phyloP scores from a whole-genome alignment of 2,888 invertebrate genomes.

The Drosophila mayaguana region DNA sequence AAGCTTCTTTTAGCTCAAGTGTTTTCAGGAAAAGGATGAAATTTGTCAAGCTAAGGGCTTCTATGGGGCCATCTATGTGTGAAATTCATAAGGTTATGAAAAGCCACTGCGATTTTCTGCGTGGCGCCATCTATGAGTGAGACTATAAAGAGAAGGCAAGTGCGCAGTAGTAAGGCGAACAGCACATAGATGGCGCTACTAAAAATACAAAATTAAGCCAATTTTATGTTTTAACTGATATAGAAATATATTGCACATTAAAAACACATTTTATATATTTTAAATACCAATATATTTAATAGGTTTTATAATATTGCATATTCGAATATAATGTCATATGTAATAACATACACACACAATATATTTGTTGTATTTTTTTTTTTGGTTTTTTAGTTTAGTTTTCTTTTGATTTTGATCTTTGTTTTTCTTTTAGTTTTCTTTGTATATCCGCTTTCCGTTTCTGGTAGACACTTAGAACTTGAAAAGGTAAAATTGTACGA shows the following conservation, averaged over 20 bases:
- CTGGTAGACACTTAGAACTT: slow-evolving; percentile 81
- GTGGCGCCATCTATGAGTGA: slow-evolving; percentile 8
- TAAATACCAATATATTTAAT: slow-evolving; percentile 76
- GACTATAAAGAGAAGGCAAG: neutral
- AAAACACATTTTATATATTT: slow-evolving; percentile 28
- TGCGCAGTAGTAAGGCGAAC: neutral
- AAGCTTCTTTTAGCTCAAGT: slow-evolving; percentile 6
- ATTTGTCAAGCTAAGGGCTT: neutral
- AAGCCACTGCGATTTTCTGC: too few species aligned
- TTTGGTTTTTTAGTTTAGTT: too few species aligned
- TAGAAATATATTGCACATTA: neutral
- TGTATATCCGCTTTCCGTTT: slow-evolving; percentile 60
- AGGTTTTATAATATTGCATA: slow-evolving; percentile 59
- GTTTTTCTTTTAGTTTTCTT: slow-evolving; percentile 11
- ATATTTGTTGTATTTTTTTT: slow-evolving; percentile 35
- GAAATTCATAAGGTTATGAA: neutral
- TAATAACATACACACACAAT: slow-evolving; percentile 54
- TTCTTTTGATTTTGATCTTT: slow-evolving; percentile 9
- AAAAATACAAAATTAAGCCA: too few species aligned
- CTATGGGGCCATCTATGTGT: neutral
- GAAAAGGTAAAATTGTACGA: slow-evolving; percentile 82
- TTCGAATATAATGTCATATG: slow-evolving; percentile 42
- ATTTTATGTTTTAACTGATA: neutral
- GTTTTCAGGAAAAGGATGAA: neutral
- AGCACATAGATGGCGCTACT: slow-evolving; percentile 18